A percentile compares a stretch with the other conserved stretches of the same genome.
Conservation (phyloP, 2,888 invertebrate genomes). For the Ochropleura plecta region DNA sequence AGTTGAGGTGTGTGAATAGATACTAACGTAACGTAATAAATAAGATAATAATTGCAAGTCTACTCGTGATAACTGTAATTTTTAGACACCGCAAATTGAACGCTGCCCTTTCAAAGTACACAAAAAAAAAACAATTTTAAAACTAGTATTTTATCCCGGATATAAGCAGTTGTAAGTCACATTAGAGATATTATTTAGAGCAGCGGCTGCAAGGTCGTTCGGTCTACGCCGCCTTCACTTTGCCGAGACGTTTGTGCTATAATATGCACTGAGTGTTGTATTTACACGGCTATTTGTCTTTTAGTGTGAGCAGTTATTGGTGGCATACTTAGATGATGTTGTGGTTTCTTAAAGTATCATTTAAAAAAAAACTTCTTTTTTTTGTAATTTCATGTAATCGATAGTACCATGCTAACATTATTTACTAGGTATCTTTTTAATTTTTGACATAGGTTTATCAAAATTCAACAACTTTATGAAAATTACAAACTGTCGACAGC, state of each 20-base stretch:
- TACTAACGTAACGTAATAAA: no score
- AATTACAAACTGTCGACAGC: no score
- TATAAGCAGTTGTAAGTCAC: conserved; percentile 41
- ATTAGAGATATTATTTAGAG: conserved; percentile 58
- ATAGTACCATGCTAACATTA: no score
- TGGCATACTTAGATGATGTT: background rate
- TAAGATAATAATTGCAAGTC: no score
- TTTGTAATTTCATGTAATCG: no score
- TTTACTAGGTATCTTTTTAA: no score
- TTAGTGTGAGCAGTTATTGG: conserved; percentile 7
- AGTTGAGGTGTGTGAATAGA: no score
- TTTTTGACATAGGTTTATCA: no score
- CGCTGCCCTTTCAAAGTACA: conserved; percentile 8
- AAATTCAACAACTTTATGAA: no score
- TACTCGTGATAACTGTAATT: background rate
- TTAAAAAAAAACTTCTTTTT: no score
- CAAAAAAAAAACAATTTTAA: conserved; percentile 23
- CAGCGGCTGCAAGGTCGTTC: conserved; percentile 57
- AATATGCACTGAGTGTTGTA: conserved; percentile 25
- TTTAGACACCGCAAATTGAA: background rate
- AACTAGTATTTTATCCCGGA: conserved; percentile 60
- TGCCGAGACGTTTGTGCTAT: conserved; percentile 20
- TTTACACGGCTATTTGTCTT: conserved; percentile 41
- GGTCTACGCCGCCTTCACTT: conserved; percentile 59
- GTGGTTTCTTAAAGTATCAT: background rate